Evolutionary conservation across 2,797 vertebrate species (phyloP), one percentile per base, ranked within the genome.

Genomic region (Setipinna tenuifilis): DNA sequence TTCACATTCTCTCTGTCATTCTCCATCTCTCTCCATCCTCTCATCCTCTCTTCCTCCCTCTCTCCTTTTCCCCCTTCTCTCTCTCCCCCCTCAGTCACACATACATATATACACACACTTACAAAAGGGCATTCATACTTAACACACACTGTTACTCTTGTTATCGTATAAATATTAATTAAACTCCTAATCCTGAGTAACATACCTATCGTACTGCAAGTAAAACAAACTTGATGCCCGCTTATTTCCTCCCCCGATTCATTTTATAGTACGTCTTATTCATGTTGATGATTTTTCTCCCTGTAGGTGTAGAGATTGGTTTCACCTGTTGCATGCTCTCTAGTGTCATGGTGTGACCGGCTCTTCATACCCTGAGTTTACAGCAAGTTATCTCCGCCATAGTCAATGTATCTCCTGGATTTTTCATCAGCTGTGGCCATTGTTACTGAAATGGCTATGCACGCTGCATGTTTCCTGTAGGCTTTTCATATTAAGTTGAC

Each of bases 161-260:
- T 86, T 87, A 89, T 78, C 62, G 85, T 57, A 31, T 61, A 46
- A 80, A 87, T 86, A 85, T 87, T 87, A 85, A 89, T 89, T 85
- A 83, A 78, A 84, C 16, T 83, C 35, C 68, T 44, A 87, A 85
- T 87, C 61, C 83, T 44, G 50, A 25, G 19, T 86, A 87, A 89
- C 81, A 35, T 28, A 14, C 44, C 84, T 82, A 48, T 83, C 85
- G 86, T 46, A 57, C 80, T 48, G 86, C 35, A 54, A 83, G 41
- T 85, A 65, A 35, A 31, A 9, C 71, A 6, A 35, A 31, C 31
- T 44, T 31, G 17, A 78, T 41, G 16, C 6, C 31, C 19, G 35
- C 0, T 21, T 6, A 21, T 71, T 71, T 35, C 4, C 65, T 28
- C 4, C 12, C 31, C 31, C 9, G 71, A 78, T 78, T 78, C 19